A percentile compares a stretch with the other conserved stretches of the same genome.
These are phyloP conservation scores for Leguminivora glycinivorella DNA, from an alignment of 1,140 invertebrate genomes.

Conservation along the genomic window DNA sequence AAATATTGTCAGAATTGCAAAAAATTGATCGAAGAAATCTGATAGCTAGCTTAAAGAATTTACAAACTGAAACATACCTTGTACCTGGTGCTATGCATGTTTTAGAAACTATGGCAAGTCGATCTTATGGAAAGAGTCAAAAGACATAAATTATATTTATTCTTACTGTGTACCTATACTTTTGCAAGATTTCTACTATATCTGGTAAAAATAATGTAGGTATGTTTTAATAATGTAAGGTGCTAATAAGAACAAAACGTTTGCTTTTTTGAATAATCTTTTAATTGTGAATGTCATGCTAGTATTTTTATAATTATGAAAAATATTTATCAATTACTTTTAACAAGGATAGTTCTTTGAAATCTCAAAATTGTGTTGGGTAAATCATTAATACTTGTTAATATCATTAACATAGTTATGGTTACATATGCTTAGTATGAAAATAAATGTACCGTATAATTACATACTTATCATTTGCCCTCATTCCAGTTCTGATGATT, in stretches of 20 bases:
- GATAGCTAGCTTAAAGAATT: conserved; percentile 70
- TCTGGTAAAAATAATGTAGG: neutral
- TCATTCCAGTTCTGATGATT: neutral
- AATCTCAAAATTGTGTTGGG: no score
- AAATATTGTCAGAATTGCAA: conserved; percentile 58
- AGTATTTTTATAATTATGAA: neutral
- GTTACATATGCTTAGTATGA: neutral
- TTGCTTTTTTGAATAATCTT: no score
- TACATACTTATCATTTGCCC: neutral
- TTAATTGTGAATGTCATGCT: no score
- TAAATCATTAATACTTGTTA: no score
- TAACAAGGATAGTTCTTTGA: no score
- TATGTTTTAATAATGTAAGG: no score
- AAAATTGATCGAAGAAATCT: conserved; percentile 71
- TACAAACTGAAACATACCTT: conserved; percentile 67
- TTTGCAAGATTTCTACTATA: neutral
- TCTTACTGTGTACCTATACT: neutral
- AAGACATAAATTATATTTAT: neutral
- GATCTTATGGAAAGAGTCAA: conserved; percentile 9
- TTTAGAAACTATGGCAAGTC: conserved; percentile 57
- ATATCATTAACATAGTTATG: no score
- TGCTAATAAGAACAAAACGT: no score
- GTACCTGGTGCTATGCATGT: conserved; percentile 70
- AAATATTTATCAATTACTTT: neutral
- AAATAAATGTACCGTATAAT: conserved; percentile 30